Evolutionary conservation across 2,113 vertebrate genomes (phyloP), one percentile per base, ranked within the genome.

Genomic region (Anoura caudifer): DNA sequence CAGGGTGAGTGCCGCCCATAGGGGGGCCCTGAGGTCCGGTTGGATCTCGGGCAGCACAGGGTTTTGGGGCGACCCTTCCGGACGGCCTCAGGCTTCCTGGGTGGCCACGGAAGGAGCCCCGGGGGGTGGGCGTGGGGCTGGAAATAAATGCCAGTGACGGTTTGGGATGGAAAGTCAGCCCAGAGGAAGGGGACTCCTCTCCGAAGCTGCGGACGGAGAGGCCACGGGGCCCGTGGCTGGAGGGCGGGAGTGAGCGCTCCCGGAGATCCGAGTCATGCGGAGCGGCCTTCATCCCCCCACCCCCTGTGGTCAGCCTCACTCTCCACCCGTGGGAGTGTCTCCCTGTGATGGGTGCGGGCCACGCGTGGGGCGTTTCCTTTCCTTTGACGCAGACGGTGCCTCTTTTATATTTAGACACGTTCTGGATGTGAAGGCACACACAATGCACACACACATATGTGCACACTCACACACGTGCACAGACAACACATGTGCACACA

Each of bases 1-100:
- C 90, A 98, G 99, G 97, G 99, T 99, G 86, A 99, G 99, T 98
- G 50, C 0, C 7, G 4, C 5, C 24, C 8, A 0, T 16, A 36
- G 36, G 13, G 2, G 50, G 11, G 31, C 12, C 2, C 15, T 6
- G 10, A 22, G 7, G 52, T 24, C 45, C 0, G 0, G 14, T 3
- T 9, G 36, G 47, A 4, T 10, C 6, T 1, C 7, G 13, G 15
- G 33, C 54, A 26, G 19, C 17, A 38, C 43, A 26, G 4, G 9
- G 3, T 16, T 33, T n/a, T 70, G 0, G 0, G 17, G 81, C 31
- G 65, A 22, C 15, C 22, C 12, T 73, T n/a, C n/a, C 1, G 24
- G 61, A 4, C 5, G 28, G 31, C 63, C 86, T 33, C 6, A 3
- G 19, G 0, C 10, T 31, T 54, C 69, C 4, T 5, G 5, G 1